phyloP scores from a whole-genome alignment of 2,888 invertebrate species.

The Notocelia uddmanniana region DNA sequence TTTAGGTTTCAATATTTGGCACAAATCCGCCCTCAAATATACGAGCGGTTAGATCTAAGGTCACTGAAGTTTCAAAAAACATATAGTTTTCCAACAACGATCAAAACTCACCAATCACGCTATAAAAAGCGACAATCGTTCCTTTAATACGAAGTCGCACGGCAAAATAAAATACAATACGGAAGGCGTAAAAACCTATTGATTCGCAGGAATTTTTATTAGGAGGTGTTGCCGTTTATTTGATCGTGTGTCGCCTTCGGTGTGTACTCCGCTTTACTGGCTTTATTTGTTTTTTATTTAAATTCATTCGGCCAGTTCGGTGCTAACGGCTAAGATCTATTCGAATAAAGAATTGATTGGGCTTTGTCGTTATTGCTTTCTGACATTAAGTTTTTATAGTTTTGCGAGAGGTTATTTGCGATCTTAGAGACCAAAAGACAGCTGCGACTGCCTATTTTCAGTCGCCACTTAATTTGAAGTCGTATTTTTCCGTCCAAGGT shows the following conservation, averaged over 20 bases:
- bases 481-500: no score
- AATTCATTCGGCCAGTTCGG: slow-evolving; percentile 24
- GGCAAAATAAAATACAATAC: slow-evolving; percentile 84
- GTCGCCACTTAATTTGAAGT: no score
- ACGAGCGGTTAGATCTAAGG: no score
- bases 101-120: slow-evolving; percentile 39
- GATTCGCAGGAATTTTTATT: slow-evolving; percentile 86
- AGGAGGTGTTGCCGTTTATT: slow-evolving; percentile 82
- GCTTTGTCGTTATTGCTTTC: not conserved
- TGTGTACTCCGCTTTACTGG: slow-evolving; percentile 36
- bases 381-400: not conserved
- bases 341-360: slow-evolving; percentile 8
- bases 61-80: not conserved
- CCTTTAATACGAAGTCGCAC: slow-evolving; percentile 82
- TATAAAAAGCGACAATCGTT: slow-evolving; percentile 72
- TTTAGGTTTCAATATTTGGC: no score
- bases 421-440: no score
- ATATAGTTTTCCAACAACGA: not conserved
- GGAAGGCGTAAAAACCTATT: slow-evolving; percentile 85
- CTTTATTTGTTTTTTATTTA: slow-evolving; percentile 41
- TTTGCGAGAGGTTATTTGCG: not conserved
- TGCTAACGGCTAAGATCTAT: slow-evolving; percentile 13
- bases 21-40: no score
- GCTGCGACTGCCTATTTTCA: no score
- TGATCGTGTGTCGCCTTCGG: slow-evolving; percentile 54